Conservation (phyloP, 2,797 vertebrate species). For the Parauchenoglanis punctatus region DNA sequence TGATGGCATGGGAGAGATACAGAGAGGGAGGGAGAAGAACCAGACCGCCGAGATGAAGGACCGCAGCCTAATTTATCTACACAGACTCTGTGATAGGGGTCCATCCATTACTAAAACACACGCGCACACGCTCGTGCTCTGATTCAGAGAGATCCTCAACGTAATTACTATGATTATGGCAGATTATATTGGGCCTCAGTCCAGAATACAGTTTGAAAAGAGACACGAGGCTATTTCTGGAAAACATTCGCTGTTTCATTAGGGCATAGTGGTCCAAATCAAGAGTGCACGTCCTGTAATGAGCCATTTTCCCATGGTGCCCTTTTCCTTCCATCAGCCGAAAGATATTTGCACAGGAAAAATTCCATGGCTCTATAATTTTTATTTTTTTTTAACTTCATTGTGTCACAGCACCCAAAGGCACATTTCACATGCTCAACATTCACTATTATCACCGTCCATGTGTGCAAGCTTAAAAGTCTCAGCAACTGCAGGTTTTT, state of each 20-base stretch:
- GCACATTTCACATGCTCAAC: conserved; percentile 2
- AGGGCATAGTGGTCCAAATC: conserved; percentile 33
- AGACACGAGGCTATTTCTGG: conserved; percentile 46
- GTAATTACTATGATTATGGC: conserved; percentile 57
- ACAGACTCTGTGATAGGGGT: conserved; percentile 44
- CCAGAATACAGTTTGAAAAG: conserved; percentile 44
- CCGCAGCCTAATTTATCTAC: conserved; percentile 50
- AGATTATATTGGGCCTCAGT: conserved; percentile 52
- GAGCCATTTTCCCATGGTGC: conserved; percentile 32
- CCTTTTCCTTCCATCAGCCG: conserved; percentile 15
- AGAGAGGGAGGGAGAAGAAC: neutral
- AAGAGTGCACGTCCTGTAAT: conserved; percentile 38
- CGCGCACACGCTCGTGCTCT: conserved; percentile 17
- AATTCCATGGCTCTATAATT: neutral
- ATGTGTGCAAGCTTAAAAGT: neutral
- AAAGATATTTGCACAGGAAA: conserved; percentile 24
- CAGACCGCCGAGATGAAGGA: neutral
- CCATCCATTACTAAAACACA: conserved; percentile 46
- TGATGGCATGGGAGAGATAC: neutral
- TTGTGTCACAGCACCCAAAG: neutral
- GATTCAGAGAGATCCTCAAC: conserved; percentile 51
- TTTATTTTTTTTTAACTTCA: neutral
- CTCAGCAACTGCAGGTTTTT: neutral
- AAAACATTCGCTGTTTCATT: conserved; percentile 53
- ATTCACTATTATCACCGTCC: neutral